Evolutionary conservation across 1,140 invertebrate species (phyloP), one percentile per base, ranked within the genome.

Genomic region (Cephus cinctus): DNA sequence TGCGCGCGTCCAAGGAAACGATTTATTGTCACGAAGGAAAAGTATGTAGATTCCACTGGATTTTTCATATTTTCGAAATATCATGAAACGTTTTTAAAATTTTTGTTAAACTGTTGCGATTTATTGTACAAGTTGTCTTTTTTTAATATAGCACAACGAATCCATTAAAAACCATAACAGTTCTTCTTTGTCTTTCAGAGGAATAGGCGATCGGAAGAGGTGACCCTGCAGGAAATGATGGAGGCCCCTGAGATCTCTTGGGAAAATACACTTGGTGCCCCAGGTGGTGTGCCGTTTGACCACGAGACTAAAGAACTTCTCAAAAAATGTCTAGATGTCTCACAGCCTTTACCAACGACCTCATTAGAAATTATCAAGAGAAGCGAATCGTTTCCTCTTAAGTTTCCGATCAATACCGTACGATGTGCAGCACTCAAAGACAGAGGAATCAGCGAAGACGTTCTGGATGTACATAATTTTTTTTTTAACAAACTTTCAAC

Each of bases 351-450:
- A 2, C 67, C 59, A 5, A 59, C 59, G 2, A 71, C 54, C 15
- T 32, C 75, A 15, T 6, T 59, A n/a, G 65, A 73, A n/a, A 43
- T 78, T 31, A 64, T 77, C 2, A 62, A 69, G 20, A 65, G 67
- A n/a, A 78, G 75, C 53, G 63, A 71, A n/a, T 50, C 55, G 5
- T 78, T 78, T 50, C 72, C 75, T 3, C 51, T 71, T 3, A 45
- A 61, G n/a, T 78, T 79, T 44, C 75, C 77, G 11, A 61, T 76
- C 20, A 62, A 65, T 25, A 59, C 64, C 1, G 43, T 68, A 4
- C 66, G 66, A 41, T 73, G 67, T 48, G 50, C 56, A 20, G 52
- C 60, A 2, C 50, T 79, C n/a, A 63, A 55, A 38, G 57, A 64
- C 18, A 45, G 56, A 12, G 65, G 74, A 9, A 45, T 67, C 25